Evolutionary conservation across 92 coral and sea anemone species (phyloP), one percentile per base, ranked within the genome.

Genomic region (Phymanthus crucifer): DNA sequence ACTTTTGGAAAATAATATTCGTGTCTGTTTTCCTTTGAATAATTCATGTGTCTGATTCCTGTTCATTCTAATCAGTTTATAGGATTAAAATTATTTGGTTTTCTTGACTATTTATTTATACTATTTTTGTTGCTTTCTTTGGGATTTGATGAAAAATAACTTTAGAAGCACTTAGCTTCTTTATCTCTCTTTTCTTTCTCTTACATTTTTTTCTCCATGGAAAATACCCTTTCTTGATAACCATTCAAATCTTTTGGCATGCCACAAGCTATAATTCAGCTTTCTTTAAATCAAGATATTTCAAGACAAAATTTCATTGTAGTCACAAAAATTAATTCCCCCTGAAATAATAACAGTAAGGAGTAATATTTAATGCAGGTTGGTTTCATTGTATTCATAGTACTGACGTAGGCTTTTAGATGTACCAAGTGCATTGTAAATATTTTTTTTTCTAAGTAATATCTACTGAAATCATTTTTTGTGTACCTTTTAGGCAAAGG

Each of bases 401-500:
- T 61, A 61, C 35, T 10, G 17, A 24, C 18, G 1, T 12, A 29
- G 2, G 29, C 10, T 61, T 13, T 61, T 29, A 18, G 29, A 14
- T 24, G 1, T 27, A 27, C 16, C 33, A 66, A 45, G 29, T 24
- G 50, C 36, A 68, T 33, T 32, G 27, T 67, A 38, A 37, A 66
- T 43, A 38, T 34, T 65, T 0, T 34, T 65, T 66, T 40, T 78
- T 48, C 24, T 18, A 29, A 17, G 29, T 5, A 43, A 43, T 68
- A 13, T 54, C 29, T 24, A 54, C 64, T 24, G n/a, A 54, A 24
- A 54, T 14, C 6, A 54, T 6, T 54, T 54, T 17, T 43, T 43
- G 48, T 19, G 29, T 54, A 21, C 47, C 27, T 73, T 70, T 23
- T 45, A 94, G 98, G 98, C 12, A 82, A 84, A 61, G 98, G 98